phyloP scores from a whole-genome alignment of 2,797 vertebrate species.

The Natrix natrix region DNA sequence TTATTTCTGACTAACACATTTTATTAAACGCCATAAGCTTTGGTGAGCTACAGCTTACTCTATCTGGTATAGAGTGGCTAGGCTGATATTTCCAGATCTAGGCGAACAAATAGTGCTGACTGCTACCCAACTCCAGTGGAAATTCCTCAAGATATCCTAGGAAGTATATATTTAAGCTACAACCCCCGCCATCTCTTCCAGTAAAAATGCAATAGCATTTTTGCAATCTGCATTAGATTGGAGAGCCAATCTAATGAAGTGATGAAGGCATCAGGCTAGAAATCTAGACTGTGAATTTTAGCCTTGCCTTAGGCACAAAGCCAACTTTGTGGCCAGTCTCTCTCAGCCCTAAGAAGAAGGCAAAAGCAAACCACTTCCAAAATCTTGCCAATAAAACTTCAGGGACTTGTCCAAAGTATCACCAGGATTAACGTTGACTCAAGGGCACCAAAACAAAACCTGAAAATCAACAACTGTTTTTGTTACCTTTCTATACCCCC shows the following conservation, averaged over 20 bases:
- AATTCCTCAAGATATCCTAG: neutral
- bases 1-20: neutral
- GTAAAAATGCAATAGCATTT: neutral
- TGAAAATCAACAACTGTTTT: neutral
- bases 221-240: too few species aligned
- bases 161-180: neutral
- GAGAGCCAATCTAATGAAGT: neutral
- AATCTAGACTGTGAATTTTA: neutral
- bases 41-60: neutral
- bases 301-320: neutral
- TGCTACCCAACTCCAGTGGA: neutral
- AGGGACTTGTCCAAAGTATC: neutral
- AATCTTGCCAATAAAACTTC: neutral
- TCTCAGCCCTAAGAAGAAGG: neutral
- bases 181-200: neutral
- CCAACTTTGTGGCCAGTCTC: neutral
- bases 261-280: neutral
- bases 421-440: neutral
- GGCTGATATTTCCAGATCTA: neutral
- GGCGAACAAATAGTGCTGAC: neutral
- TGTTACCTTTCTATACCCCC: neutral
- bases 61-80: neutral
- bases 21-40: neutral
- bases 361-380: neutral
- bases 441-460: neutral